phyloP scores from a whole-genome alignment of 2,797 vertebrate genomes.

The Phalanger gymnotis region DNA sequence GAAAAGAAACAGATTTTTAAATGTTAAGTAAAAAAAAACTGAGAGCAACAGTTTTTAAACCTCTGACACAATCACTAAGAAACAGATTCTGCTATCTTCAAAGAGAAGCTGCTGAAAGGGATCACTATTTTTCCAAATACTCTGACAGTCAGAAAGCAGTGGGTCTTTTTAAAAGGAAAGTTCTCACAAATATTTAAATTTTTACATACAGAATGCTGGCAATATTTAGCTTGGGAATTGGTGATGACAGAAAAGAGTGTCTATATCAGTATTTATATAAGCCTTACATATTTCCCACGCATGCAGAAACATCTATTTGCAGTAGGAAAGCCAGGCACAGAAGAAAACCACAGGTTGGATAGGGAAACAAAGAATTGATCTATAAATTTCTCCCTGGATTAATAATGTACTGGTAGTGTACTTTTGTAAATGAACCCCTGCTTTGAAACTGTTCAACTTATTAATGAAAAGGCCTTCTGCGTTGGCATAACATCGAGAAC shows the following conservation, averaged over 20 bases:
- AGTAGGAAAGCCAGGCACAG: background rate
- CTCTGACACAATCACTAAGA: conserved; percentile 76
- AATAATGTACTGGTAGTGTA: background rate
- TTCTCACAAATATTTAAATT: conserved; percentile 59
- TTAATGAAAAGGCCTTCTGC: background rate
- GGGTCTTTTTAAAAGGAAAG: conserved; percentile 46
- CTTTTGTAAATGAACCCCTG: background rate
- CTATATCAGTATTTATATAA: conserved; percentile 29
- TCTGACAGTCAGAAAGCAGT: conserved; percentile 72
- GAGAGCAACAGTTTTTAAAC: conserved; percentile 80
- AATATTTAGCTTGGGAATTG: conserved; percentile 25
- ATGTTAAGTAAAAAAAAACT: conserved; percentile 75
- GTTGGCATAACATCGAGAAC: background rate
- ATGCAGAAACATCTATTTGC: conserved; percentile 31
- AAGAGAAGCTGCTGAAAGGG: conserved; percentile 72
- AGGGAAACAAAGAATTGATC: background rate
- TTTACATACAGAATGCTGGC: conserved; percentile 46
- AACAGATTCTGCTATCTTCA: conserved; percentile 79
- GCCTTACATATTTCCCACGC: background rate
- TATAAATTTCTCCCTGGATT: background rate
- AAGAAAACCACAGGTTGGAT: background rate
- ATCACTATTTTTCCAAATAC: conserved; percentile 76
- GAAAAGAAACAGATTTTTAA: conserved; percentile 83
- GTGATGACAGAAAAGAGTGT: background rate
- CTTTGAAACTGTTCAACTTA: background rate